These are phyloP conservation scores for Lytechinus pictus DNA, from an alignment of 35 echinoderm and acorn worm species.

Conservation along the genomic window DNA sequence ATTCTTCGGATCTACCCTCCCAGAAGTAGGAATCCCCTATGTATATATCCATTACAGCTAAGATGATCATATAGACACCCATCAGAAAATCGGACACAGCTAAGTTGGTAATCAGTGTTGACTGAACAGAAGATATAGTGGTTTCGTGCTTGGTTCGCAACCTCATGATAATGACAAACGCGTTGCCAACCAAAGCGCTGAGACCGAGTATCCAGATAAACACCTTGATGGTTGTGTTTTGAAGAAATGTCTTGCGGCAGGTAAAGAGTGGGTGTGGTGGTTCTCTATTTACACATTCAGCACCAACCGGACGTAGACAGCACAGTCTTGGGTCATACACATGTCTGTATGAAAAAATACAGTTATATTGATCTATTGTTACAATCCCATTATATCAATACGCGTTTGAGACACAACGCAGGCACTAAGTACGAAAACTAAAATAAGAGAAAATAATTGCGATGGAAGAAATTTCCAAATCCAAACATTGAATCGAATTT, in stretches of 20 bases:
- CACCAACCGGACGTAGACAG: not conserved
- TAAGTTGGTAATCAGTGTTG: slow-evolving; percentile 66
- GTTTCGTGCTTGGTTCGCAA: not conserved
- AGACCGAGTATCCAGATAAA: slow-evolving; percentile 30
- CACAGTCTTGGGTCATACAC: slow-evolving; percentile 18
- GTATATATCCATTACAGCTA: slow-evolving; percentile 65
- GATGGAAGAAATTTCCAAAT: too few species aligned
- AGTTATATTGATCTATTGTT: too few species aligned
- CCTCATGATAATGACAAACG: not conserved
- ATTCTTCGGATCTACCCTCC: slow-evolving; percentile 46
- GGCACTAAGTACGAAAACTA: too few species aligned
- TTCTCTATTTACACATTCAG: not conserved
- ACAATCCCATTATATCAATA: too few species aligned
- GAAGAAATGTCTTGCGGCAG: slow-evolving; percentile 12
- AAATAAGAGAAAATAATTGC: too few species aligned
- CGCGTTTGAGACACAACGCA: too few species aligned
- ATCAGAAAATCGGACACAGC: slow-evolving; percentile 80
- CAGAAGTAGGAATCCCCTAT: slow-evolving; percentile 71
- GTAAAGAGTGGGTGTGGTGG: slow-evolving; percentile 39
- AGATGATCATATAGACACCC: slow-evolving; percentile 78
- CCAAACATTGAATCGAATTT: too few species aligned
- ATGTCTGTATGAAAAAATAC: not conserved
- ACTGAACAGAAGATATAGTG: slow-evolving; percentile 37
- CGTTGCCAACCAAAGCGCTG: not conserved
- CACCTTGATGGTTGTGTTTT: slow-evolving; percentile 33